These are phyloP conservation scores for Lasiurus borealis DNA, from an alignment of 2,113 vertebrate genomes.

Conservation along the genomic window DNA sequence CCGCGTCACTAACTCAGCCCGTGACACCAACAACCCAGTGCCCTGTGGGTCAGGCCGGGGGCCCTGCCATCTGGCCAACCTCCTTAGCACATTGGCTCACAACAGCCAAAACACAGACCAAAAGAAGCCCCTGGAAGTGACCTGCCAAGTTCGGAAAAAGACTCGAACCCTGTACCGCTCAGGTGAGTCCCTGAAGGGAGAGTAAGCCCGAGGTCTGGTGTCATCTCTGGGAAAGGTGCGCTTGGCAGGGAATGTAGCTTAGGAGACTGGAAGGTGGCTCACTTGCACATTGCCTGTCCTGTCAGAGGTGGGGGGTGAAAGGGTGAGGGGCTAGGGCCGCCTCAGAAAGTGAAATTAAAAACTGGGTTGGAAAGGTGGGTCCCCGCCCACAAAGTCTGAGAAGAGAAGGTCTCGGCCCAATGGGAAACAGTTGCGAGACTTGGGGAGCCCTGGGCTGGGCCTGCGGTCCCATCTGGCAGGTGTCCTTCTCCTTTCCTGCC, in stretches of 20 bases:
- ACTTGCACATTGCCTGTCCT: background rate
- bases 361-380: background rate
- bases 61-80: constrained; percentile 63
- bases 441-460: background rate
- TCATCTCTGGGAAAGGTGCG: background rate
- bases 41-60: constrained; percentile 74
- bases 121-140: constrained; percentile 70
- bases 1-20: constrained; percentile 68
- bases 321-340: background rate
- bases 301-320: background rate
- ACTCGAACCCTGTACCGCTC: constrained; percentile 93
- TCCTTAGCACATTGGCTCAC: constrained; percentile 74
- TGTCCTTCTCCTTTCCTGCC: background rate
- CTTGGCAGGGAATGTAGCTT: fast-evolving
- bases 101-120: constrained; percentile 73
- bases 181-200: constrained; percentile 84
- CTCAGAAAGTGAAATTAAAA: background rate
- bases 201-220: background rate
- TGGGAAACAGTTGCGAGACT: background rate
- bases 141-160: constrained; percentile 90
- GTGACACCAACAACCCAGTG: constrained; percentile 80
- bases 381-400: no score
- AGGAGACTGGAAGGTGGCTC: fast-evolving
- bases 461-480: background rate
- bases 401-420: fast-evolving